Base-by-base conservation (phyloP, 2,888 invertebrate species). In the Eupithecia exiguata region DNA sequence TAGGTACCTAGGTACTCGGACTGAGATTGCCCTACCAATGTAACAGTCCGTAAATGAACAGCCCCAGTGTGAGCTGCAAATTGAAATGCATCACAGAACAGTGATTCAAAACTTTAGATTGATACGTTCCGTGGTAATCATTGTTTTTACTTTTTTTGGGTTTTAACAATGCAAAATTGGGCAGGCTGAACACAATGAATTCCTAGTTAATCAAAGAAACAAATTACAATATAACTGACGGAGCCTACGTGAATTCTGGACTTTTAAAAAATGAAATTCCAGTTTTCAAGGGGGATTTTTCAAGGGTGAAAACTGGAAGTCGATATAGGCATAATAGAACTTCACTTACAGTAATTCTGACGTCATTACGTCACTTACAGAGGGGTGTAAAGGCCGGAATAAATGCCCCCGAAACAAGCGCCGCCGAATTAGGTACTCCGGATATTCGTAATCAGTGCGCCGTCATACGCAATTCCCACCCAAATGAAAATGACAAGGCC, bases 371-470 rank as follows among this genome's bases (percentile, higher is more conserved):
- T 53, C n/a, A 53, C 38, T n/a, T 49, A 25, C 66, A 74, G n/a
- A 35, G 49, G 70, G 53, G 43, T 62, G 36, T 67, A 36, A 46
- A 68, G 67, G 36, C 66, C 76, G 78, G 79, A 78, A n/a, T n/a
- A n/a, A 79, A 78, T 78, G 76, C 74, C 61, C 58, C 70, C 69
- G 12, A 63, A 80, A 77, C 77, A 76, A 73, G 70, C 74, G 40
- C 69, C 16, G 68, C 72, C 74, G 65, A 75, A 72, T 72, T 75
- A n/a, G n/a, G n/a, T n/a, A 77, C 67, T 62, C 65, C 78, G 80
- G 81, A 80, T 77, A 80, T 80, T 79, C 75, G 77, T 79, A 78
- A 79, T 80, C 79, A 79, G 68, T 43, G 71, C 75, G 73, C 68
- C 73, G 61, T 71, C 73, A 71, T 73, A 61, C 70, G 66, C 71